A percentile compares a stretch with the other conserved stretches of the same genome.
These are phyloP conservation scores for Strigops habroptila DNA, from an alignment of 2,113 vertebrate genomes.

Conservation along the genomic window DNA sequence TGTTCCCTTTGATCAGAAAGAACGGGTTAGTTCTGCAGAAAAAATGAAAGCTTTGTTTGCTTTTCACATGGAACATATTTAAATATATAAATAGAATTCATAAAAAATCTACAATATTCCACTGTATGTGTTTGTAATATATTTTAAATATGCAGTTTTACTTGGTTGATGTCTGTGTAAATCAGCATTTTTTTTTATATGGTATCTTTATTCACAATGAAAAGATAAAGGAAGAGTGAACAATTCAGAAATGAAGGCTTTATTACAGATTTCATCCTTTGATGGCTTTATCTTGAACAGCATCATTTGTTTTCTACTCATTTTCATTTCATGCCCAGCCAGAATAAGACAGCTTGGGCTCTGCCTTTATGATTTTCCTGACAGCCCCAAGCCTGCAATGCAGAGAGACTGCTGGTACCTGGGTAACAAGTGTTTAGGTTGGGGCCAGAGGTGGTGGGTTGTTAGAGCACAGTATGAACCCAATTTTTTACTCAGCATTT, in stretches of 20 bases:
- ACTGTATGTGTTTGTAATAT: neutral
- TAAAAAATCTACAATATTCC: neutral
- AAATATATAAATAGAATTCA: neutral
- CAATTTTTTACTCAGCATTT: neutral
- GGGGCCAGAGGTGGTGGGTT: neutral
- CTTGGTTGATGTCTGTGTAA: conserved; percentile 10
- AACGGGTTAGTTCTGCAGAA: neutral
- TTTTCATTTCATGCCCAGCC: neutral
- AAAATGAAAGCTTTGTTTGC: neutral
- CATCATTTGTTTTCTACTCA: neutral
- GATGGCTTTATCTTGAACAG: neutral
- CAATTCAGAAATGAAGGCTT: neutral
- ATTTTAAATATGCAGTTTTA: conserved; percentile 24
- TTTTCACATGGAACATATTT: neutral
- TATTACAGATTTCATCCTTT: neutral
- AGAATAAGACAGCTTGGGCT: neutral
- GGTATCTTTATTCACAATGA: neutral
- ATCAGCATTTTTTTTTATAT: neutral
- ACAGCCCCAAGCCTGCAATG: neutral
- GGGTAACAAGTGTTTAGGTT: neutral
- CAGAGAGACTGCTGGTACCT: neutral
- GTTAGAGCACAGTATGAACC: neutral
- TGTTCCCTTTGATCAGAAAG: conserved; percentile 39
- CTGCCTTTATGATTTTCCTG: neutral
- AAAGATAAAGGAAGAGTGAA: conserved; percentile 1